Base-by-base conservation (phyloP, 35 echinoderm and acorn worm species). In the Acanthaster planci region DNA sequence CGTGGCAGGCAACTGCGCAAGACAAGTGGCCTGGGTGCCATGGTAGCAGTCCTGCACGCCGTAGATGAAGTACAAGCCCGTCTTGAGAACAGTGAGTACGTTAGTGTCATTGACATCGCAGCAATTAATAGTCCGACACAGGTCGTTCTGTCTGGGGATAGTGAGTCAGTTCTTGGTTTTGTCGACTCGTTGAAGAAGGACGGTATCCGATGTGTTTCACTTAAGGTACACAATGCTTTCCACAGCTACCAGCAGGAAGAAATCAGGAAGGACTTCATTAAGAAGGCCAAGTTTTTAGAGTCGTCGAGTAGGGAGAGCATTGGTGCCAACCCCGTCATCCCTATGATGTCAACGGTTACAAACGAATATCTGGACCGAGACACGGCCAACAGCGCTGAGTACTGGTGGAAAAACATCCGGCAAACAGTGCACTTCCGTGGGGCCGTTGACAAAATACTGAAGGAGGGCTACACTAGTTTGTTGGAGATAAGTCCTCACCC, bases 161-260 rank as follows among this genome's bases (percentile, higher is more conserved):
- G 84, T 59, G 88, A 91, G 42, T 93, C 92, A 15, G 29, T 98
- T 1, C 72, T 80, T 37, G 76, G 76, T 15, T 98, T 98, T 77
- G 76, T 86, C 23, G 88, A 93, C 8, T 68, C 37, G 15, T 82
- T 98, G 10, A 60, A 84, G 22, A 58, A 82, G 57, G 95, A 93
- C 30, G 91, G 91, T 15, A 89, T 98, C 7, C 64, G 92, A 72
- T 93, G 91, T 82, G 77, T 93, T 1, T 88, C 80, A 26, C 83
- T 98, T 0, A 93, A 93, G 84, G 95, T 98, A 23, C 79, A 88
- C 32, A 98, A 98, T 60, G 95, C 95, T 17, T 98, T 91, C 90
- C 95, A 98, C 75, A 98, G 95, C 57, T 93, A 93, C 44, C 95
- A 98, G 76, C 95, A 98, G 78, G 92, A 98, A 19, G 92, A 91